A percentile compares a stretch with the other conserved stretches of the same genome.
Evolutionary conservation across 2,113 vertebrate species (phyloP).

Genomic region (Colossoma macropomum): DNA sequence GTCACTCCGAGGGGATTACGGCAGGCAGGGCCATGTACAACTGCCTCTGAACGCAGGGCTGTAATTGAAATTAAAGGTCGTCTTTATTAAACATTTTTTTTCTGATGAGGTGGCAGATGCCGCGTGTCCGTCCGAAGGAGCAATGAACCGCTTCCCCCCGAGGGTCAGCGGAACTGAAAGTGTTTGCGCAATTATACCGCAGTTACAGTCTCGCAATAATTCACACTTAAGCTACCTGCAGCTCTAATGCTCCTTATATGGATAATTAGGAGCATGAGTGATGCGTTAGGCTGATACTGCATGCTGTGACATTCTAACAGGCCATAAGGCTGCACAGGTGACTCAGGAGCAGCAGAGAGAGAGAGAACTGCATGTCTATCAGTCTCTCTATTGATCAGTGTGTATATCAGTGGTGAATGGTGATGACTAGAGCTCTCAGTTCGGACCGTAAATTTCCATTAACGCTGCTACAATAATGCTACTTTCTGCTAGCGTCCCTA

Average conservation of each 20-base stretch:
- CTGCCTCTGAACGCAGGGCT: constrained; percentile 59
- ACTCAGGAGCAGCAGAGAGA: neutral
- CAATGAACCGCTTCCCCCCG: constrained; percentile 55
- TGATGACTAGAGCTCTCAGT: no score
- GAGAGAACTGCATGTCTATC: neutral
- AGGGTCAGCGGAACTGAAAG: constrained; percentile 53
- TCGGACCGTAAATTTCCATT: no score
- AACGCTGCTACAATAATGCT: no score
- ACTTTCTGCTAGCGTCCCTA: no score
- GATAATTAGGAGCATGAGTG: constrained; percentile 61
- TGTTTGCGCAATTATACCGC: constrained; percentile 63
- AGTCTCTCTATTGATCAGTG: no score
- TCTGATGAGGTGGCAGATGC: constrained; percentile 63
- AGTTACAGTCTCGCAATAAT: constrained; percentile 69
- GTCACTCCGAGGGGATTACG: constrained; percentile 57
- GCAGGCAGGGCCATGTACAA: constrained; percentile 31
- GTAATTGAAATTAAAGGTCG: constrained; percentile 71
- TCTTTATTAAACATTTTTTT: constrained; percentile 64
- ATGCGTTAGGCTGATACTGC: neutral
- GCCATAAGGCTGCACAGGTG: no score
- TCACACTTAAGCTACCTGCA: constrained; percentile 70
- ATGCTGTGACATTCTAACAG: no score
- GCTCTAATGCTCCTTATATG: constrained; percentile 62
- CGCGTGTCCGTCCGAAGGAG: constrained; percentile 54
- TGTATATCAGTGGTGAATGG: no score